Evolutionary conservation across 2,888 invertebrate genomes (phyloP).

Genomic region (Lingula anatina): DNA sequence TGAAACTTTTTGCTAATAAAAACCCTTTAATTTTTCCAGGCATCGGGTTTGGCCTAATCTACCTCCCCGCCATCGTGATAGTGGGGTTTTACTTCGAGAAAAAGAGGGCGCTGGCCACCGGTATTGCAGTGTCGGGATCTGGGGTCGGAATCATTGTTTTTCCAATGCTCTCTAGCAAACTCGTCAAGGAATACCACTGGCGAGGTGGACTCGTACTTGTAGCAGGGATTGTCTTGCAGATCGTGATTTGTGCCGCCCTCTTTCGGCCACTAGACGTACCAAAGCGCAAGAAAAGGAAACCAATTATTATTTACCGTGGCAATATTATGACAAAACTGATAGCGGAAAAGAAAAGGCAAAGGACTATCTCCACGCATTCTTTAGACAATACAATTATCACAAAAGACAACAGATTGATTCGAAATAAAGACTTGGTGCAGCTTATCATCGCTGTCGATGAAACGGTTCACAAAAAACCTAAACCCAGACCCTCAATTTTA

Average conservation of each 20-base stretch:
- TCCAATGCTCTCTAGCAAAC: constrained; percentile 61
- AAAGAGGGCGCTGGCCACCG: constrained; percentile 90
- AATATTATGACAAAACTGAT: constrained; percentile 48
- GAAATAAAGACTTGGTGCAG: constrained; percentile 1
- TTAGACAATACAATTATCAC: constrained; percentile 50
- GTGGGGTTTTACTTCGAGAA: constrained; percentile 96
- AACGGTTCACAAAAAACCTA: neutral
- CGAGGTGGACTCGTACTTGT: constrained; percentile 69
- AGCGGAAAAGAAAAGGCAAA: constrained; percentile 45
- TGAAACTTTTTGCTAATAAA: too few species aligned
- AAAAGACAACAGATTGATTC: constrained; percentile 40
- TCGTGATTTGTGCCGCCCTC: constrained; percentile 72
- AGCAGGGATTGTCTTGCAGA: constrained; percentile 73
- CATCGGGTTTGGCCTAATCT: constrained; percentile 87
- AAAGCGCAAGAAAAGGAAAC: constrained; percentile 25
- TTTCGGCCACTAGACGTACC: constrained; percentile 71
- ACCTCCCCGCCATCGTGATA: constrained; percentile 88
- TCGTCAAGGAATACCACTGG: constrained; percentile 59
- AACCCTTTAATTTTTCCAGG: constrained; percentile 20
- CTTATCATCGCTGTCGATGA: neutral
- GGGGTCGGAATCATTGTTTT: constrained; percentile 87
- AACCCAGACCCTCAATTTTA: too few species aligned
- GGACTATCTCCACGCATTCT: constrained; percentile 48
- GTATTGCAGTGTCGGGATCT: constrained; percentile 90
- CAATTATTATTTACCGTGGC: constrained; percentile 28